Evolutionary conservation across 1,140 invertebrate genomes (phyloP).

Genomic region (Macrotrachela quadricornifera): DNA sequence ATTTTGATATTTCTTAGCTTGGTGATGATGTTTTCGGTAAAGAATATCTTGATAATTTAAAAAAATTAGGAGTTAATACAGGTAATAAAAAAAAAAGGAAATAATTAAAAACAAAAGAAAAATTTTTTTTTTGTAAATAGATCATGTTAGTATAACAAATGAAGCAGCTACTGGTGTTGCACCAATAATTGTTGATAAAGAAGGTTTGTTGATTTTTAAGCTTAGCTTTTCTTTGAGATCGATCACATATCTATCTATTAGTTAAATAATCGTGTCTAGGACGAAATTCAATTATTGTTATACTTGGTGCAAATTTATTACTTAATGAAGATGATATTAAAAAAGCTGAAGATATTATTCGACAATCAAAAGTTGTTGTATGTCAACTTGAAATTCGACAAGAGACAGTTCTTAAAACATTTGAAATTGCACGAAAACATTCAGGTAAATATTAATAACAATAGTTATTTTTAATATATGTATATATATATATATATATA

Average conservation of each 20-base stretch:
- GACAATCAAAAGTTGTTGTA: not conserved
- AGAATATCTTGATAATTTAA: constrained; percentile 1
- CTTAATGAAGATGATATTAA: not conserved
- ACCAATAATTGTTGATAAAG: constrained; percentile 1
- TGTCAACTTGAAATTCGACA: not conserved
- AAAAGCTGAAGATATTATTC: constrained; percentile 1
- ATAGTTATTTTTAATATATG: no score
- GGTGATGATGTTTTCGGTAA: constrained; percentile 4
- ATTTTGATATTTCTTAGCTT: not conserved
- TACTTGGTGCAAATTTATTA: constrained; percentile 3
- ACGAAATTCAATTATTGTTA: constrained; percentile 3
- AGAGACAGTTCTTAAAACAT: not conserved
- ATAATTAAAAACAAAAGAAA: no score
- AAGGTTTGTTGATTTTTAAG: not conserved
- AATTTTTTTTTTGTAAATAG: not conserved
- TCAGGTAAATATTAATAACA: not conserved
- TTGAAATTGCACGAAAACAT: constrained; percentile 5
- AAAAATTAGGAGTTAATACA: not conserved
- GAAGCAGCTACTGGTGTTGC: constrained; percentile 2
- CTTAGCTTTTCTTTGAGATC: not conserved
- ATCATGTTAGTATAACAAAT: constrained; percentile 5
- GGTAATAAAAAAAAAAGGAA: no score
- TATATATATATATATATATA: no score
- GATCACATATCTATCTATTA: not conserved
- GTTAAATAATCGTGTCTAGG: not conserved